Conservation (phyloP, 2,797 vertebrate species). For the Crypturellus tataupa region DNA sequence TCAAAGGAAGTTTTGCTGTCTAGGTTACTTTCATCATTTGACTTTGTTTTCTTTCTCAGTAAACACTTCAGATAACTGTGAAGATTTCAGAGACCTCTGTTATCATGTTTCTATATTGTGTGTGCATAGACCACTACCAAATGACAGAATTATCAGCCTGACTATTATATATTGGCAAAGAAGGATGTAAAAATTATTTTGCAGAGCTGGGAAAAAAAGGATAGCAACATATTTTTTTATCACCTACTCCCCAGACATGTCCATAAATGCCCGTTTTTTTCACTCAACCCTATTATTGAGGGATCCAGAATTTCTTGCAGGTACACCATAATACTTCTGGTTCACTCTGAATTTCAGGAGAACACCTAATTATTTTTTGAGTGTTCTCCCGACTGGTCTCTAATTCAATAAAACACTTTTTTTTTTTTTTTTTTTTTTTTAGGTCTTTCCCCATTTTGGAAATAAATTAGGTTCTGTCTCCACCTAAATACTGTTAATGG, state of each 20-base stretch:
- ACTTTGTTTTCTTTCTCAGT: neutral
- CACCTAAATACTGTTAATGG: neutral
- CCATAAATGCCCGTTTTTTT: neutral
- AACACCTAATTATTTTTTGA: neutral
- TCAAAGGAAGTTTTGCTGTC: neutral
- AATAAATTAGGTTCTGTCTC: neutral
- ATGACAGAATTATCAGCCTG: neutral
- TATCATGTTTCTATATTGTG: no score
- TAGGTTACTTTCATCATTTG: neutral
- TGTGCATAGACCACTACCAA: neutral
- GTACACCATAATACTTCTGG: neutral
- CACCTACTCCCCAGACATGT: neutral
- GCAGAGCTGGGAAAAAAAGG: neutral
- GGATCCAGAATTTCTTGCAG: neutral
- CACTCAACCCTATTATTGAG: neutral
- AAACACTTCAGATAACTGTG: neutral
- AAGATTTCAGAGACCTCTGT: neutral
- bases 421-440: no score
- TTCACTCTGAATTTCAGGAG: neutral
- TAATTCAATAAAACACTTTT: no score
- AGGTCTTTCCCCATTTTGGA: neutral
- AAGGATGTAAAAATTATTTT: neutral
- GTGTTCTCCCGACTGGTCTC: no score
- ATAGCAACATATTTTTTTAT: neutral
- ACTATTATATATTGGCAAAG: no score